Base-by-base conservation (phyloP, 2,888 invertebrate genomes). In the Parapristionchus giblindavisi region DNA sequence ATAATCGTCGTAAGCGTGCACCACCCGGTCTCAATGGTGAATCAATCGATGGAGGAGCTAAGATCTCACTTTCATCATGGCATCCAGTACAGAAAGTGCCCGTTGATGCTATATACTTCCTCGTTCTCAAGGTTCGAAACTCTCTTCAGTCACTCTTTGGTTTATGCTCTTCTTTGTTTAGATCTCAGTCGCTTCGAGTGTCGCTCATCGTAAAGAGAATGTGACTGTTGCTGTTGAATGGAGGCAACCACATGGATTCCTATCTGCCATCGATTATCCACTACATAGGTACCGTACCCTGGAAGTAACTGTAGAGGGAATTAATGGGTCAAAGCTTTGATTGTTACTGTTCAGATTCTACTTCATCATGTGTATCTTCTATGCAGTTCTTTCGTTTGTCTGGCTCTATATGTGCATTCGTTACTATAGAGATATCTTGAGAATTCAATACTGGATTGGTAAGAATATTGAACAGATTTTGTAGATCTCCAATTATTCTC, bases 361-460 rank as follows among this genome's bases (percentile, higher is more conserved):
- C 89, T 94, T 93, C 40, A 91, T 92, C 52, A 95, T 96, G 94
- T 95, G 95, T 87, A 91, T 93, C 4, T 92, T 94, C 71, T 96
- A 96, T 89, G 92, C 94, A 0, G 88, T 93, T n/a, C 91, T 93
- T 85, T 94, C 94, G 38, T 88, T 93, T 0, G 91, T 92, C 48
- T 96, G 96, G 96, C 90, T 95, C 71, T 87, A 92, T 0, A 92
- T 94, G 66, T 93, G 94, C 73, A 93, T 93, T 84, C 90, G 93
- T 82, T 94, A 94, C 89, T 96, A 95, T 95, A 91, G 94, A 54
- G 96, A 96, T 89, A 90, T 96, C 32, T 91, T 96, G 71, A 91
- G 95, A 43, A 93, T 96, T 58, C 96, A 97, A 90, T 96, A 95
- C 90, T 96, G 96, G 95, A 95, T 97, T 87, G 95, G 95, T 6